Evolutionary conservation across 2,888 invertebrate species (phyloP), one percentile per base, ranked within the genome.

Genomic region (Erebia epiphron): DNA sequence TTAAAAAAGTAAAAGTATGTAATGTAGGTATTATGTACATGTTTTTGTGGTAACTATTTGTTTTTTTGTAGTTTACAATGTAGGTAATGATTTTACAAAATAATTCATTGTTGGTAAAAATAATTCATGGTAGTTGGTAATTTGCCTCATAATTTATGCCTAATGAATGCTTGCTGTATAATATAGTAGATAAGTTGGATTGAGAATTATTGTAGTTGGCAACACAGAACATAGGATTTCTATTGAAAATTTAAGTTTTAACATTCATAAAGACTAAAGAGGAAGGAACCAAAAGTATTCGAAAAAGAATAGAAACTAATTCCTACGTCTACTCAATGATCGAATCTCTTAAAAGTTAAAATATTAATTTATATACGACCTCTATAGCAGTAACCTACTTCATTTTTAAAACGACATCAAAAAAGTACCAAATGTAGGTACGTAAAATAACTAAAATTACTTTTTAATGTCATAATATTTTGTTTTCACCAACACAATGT

Each of bases 131-230:
- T 18, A 18, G 46, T 46, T 1, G 54, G 3, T 16, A 10, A 16
- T 2, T 54, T 54, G 54, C 54, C 16, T 18, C 18, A 54, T 54
- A 54, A 16, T 52, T n/a, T n/a, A n/a, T n/a, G n/a, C n/a, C n/a
- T n/a, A 10, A 54, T 18, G 54, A 54, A 54, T 50, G 46, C 11
- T 13, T 54, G 54, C 18, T 54, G 54, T 54, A 52, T 52, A 18
- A 54, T 54, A 54, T 54, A 54, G 54, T 54, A 10, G 16, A 18
- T 54, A 54, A 18, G 54, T 10, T 54, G 54, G 54, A 52, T 54
- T 54, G 18, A 54, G 54, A 18, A 54, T 16, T 54, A 4, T 16
- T 52, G 18, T 16, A 54, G 18, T 9, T 11, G 16, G 54, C 54
- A 10, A 18, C 54, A 54, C 16, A 52, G 18, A 46, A 46, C 46